Base-by-base conservation (phyloP, 2,797 vertebrate genomes). In the Novumbra hubbsi region DNA sequence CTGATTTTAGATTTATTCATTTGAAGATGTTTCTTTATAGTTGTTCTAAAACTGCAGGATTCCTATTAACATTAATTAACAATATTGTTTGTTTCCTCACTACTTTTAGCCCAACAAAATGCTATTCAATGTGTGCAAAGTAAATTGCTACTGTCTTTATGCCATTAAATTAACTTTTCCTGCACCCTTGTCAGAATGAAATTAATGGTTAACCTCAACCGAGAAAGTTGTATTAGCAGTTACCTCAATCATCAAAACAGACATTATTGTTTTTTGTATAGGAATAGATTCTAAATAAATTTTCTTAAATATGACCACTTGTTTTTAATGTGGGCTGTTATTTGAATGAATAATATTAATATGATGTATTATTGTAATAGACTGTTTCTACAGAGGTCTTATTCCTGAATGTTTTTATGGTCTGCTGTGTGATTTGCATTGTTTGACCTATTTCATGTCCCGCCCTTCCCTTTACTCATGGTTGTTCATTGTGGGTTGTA, bases 71-170 rank as follows among this genome's bases (percentile, higher is more conserved):
- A 34, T 55, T 71, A 27, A 24, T 62, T 72, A 17, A 24, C 21
- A 41, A 15, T 64, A n/a, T 63, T 63, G 21, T 72, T 62, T 16
- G 32, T 72, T 72, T 41, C 9, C 55, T 12, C 55, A 27, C 55
- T 55, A 5, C 50, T 55, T 55, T 57, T 57, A 21, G n/a, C n/a
- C 12, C n/a, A 57, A 57, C n/a, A 57, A 12, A 21, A 63, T 62
- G 60, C 60, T 24, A 5, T 32, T 32, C 62, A 64, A 64, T 4
- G 4, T 68, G 1, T 68, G 34, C 30, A 19, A 60, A 0, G 55
- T 60, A 60, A 24, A 3, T 60, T 24, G 21, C 55, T 14, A 12
- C 24, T 27, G 55, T 60, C 21, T 60, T 60, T 60, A 24, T 12
- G 55, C 55, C 55, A 60, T 27, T 60, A 60, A 60, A 60, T 60